A percentile compares a stretch with the other conserved stretches of the same genome.
phyloP scores from a whole-genome alignment of 2,113 vertebrate genomes.

The Nettapus auritus region DNA sequence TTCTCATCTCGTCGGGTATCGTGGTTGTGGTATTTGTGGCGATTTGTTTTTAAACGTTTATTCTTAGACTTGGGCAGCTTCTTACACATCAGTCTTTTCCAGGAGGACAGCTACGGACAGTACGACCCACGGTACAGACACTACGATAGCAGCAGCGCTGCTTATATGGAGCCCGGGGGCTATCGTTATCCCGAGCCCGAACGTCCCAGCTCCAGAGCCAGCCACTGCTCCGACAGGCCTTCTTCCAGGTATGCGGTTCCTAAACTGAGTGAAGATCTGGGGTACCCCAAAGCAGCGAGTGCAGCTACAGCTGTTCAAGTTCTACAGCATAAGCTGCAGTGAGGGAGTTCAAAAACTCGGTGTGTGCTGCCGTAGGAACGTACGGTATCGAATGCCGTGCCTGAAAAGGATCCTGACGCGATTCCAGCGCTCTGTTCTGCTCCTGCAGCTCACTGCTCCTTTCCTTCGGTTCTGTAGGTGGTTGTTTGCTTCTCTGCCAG shows the following conservation, averaged over 20 bases:
- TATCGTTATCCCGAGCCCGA: constrained; percentile 83
- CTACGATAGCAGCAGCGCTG: constrained; percentile 74
- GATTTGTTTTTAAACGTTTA: background rate
- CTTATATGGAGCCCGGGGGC: constrained; percentile 76
- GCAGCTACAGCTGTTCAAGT: background rate
- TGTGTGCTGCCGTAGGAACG: background rate
- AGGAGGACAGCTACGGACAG: constrained; percentile 83
- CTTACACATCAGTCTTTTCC: background rate
- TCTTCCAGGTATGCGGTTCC: constrained; percentile 81
- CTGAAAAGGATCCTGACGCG: background rate
- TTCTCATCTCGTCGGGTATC: background rate
- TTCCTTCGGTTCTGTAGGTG: background rate
- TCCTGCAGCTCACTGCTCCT: background rate
- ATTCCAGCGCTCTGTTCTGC: background rate
- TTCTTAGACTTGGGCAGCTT: background rate
- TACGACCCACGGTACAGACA: constrained; percentile 83
- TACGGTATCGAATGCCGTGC: fast-evolving
- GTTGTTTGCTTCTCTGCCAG: background rate
- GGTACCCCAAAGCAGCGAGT: background rate
- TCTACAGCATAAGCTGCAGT: background rate
- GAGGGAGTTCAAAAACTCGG: background rate
- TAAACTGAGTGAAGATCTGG: fast-evolving
- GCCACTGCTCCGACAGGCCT: constrained; percentile 92
- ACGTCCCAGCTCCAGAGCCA: constrained; percentile 89
- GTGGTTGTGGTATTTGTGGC: fast-evolving